Evolutionary conservation across 2,113 vertebrate species (phyloP).

Genomic region (Solea solea): DNA sequence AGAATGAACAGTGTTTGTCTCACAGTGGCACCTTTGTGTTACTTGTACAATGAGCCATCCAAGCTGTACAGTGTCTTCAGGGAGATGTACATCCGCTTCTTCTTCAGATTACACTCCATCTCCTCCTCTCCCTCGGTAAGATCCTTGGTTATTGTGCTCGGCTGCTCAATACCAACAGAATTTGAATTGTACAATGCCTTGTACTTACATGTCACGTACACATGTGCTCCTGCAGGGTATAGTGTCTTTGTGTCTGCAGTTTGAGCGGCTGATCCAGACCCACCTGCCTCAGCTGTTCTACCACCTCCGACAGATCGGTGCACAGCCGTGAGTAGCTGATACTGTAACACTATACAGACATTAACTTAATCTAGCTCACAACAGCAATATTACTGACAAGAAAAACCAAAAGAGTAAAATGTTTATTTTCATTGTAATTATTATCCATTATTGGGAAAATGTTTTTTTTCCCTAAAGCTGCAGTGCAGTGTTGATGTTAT

Average conservation of each 20-base stretch:
- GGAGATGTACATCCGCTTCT: constrained; percentile 97
- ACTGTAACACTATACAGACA: not conserved
- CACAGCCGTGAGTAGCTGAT: constrained; percentile 90
- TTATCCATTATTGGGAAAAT: too few relatives aligned
- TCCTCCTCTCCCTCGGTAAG: constrained; percentile 96
- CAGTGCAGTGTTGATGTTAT: too few relatives aligned
- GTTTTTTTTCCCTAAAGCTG: too few relatives aligned
- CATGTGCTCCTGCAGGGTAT: constrained; percentile 84
- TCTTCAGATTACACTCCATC: constrained; percentile 97
- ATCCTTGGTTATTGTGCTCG: not conserved
- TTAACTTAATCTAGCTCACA: too few relatives aligned
- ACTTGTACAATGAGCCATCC: constrained; percentile 96
- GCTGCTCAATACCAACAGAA: not conserved
- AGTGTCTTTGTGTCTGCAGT: constrained; percentile 94
- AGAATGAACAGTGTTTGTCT: constrained; percentile 19
- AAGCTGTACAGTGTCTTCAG: constrained; percentile 96
- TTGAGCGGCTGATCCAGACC: constrained; percentile 94
- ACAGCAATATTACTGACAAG: too few relatives aligned
- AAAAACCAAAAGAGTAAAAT: not conserved
- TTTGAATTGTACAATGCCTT: not conserved
- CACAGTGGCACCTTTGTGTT: constrained; percentile 97
- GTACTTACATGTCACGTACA: not conserved
- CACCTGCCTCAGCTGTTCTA: constrained; percentile 97
- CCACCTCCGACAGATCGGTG: constrained; percentile 94
- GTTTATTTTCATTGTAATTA: too few relatives aligned